Evolutionary conservation across 2,797 vertebrate genomes (phyloP), one percentile per base, ranked within the genome.

Genomic region (Potorous gilbertii): DNA sequence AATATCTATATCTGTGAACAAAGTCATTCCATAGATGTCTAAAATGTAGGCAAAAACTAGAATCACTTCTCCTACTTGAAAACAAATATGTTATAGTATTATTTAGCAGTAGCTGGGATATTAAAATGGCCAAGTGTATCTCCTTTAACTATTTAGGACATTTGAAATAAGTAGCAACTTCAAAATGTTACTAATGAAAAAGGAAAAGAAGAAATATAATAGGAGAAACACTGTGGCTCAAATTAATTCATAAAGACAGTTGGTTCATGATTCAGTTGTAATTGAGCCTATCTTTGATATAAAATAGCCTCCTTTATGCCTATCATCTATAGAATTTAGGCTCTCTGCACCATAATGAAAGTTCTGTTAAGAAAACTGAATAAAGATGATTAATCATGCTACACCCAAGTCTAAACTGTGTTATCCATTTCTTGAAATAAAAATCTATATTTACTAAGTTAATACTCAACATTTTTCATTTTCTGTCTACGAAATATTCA

Each of bases 401-500:
- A n/a, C 81, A 16, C 14, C 81, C 93, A 92, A 66, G 95, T 95
- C 34, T 8, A 92, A 96, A 96, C n/a, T 90, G 50, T 54, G 90
- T 62, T 91, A 92, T 1, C 57, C 96, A 29, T 1, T 96, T 90
- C 50, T 2, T 0, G 31, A 46, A 62, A 3, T 40, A 94, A 95
- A 4, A 93, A 90, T 56, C 34, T 94, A 1, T 91, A 94, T 0
- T 92, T 96, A 96, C 50, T 87, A 90, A 91, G 31, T 90, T 81
- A 92, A 57, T 91, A 52, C 96, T 92, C 92, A 10, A 94, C 4
- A 95, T 94, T 96, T 97, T 98, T 97, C 90, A 96, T 52, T 96
- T 56, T 74, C 94, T 97, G 92, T 3, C 52, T 5, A 57, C 92
- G 28, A 97, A 96, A 96, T 98, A 98, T 96, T 98, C 93, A 92